phyloP scores from a whole-genome alignment of 2,888 invertebrate genomes.

The Macropis europaea region DNA sequence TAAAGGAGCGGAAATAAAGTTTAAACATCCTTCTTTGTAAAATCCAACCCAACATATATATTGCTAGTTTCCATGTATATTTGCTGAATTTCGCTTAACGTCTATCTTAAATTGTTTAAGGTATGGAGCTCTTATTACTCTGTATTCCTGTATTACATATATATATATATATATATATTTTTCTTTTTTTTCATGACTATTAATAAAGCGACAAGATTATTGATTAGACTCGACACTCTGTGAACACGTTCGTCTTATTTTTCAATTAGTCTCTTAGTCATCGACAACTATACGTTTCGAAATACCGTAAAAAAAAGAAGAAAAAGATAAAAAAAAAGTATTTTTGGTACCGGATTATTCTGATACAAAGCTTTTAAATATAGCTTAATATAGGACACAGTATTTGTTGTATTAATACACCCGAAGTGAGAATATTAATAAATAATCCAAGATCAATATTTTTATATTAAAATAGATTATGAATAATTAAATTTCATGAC shows the following conservation, averaged over 20 bases:
- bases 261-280: constrained; percentile 7
- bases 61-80: constrained; percentile 23
- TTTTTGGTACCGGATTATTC: constrained; percentile 7
- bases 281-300: constrained; percentile 2
- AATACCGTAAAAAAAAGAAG: neutral
- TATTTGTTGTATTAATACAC: constrained; percentile 16
- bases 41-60: constrained; percentile 10
- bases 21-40: constrained; percentile 12
- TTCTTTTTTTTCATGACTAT: constrained; percentile 49
- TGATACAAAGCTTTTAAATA: constrained; percentile 8
- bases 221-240: constrained; percentile 31
- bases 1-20: constrained; percentile 20
- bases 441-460: neutral
- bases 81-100: constrained; percentile 23
- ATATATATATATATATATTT: constrained; percentile 10
- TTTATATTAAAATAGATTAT: constrained; percentile 11
- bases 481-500: neutral
- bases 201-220: constrained; percentile 59
- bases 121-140: constrained; percentile 49
- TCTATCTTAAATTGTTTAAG: constrained; percentile 47
- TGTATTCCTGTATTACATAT: constrained; percentile 50
- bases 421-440: constrained; percentile 13
- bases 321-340: neutral
- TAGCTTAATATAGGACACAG: neutral
- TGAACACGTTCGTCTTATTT: constrained; percentile 21